Base-by-base conservation (phyloP, 2,113 vertebrate species). In the Corythaixoides concolor region DNA sequence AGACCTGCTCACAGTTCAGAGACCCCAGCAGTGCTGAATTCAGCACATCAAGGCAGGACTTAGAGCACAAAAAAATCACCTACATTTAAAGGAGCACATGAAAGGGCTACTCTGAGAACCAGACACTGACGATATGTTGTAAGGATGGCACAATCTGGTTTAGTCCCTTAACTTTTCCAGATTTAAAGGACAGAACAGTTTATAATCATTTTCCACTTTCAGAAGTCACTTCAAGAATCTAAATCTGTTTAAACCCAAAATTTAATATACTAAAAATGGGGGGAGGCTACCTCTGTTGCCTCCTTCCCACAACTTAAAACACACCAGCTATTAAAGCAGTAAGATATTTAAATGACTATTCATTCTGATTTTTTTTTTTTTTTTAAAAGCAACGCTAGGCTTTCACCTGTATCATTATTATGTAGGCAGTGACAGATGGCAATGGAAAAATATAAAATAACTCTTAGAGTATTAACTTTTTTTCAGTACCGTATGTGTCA, bases 401-500 rank as follows among this genome's bases (percentile, higher is more conserved):
- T 97, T 97, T 95, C 94, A 95, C 95, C 96, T 96, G 95, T 92
- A 97, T 96, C 96, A 96, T 95, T 97, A 92, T 94, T 97, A 92
- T 97, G 97, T 96, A 95, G 95, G 96, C 91, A 97, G 96, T 78
- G 88, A 97, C 97, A 97, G 97, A 97, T 97, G 97, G 97, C 92
- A 97, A 93, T 85, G 74, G 62, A 96, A 95, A 95, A 96, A 97
- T 96, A 96, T 95, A 96, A 97, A 96, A 95, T 96, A 97, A 95
- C 94, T 96, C 96, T 96, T 87, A 88, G 93, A 96, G 94, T 97
- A 95, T 97, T 96, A 97, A 96, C 94, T 97, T 97, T 96, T 89
- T 96, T 97, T 97, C 93, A 93, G 95, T 94, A 85, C 95, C 85
- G 89, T 97, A 96, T 96, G 93, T 97, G 96, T 94, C 96, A 97